Evolutionary conservation across 2,888 invertebrate genomes (phyloP).

Genomic region (Nemotelus pantherinus): DNA sequence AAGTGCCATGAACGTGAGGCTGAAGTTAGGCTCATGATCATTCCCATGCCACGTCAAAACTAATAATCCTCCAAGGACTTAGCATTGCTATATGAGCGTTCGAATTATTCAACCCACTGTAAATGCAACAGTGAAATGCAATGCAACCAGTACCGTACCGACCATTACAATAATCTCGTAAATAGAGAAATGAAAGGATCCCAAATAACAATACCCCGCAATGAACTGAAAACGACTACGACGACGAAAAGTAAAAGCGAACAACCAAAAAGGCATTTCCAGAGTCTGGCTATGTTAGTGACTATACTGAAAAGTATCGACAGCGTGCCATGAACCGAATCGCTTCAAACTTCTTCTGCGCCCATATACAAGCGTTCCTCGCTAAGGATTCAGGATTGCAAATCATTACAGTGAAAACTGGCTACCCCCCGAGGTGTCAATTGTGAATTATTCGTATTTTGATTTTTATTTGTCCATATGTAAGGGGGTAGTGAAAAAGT

Average conservation of each 20-base stretch:
- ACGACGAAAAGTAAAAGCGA: slow-evolving; percentile 25
- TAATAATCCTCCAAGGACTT: too few relatives aligned
- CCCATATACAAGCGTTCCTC: not conserved
- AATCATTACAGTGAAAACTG: slow-evolving; percentile 40
- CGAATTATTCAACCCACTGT: slow-evolving; percentile 18
- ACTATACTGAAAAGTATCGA: too few relatives aligned
- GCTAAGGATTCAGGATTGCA: not conserved
- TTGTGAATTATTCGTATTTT: slow-evolving; percentile 52
- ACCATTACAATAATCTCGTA: slow-evolving; percentile 34
- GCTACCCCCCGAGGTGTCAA: slow-evolving; percentile 53
- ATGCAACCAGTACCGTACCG: not conserved
- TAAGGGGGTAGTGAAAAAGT: slow-evolving; percentile 29
- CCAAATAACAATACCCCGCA: slow-evolving; percentile 34
- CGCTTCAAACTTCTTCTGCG: not conserved
- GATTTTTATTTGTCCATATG: slow-evolving; percentile 44
- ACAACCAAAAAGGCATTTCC: slow-evolving; percentile 28
- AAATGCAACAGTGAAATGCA: not conserved
- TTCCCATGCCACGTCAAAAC: too few relatives aligned
- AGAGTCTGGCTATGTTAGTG: not conserved
- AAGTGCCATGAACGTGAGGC: too few relatives aligned
- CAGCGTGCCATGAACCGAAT: not conserved
- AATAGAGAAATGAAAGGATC: slow-evolving; percentile 41
- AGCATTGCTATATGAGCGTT: not conserved
- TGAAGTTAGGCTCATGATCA: too few relatives aligned
- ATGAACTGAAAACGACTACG: not conserved